Base-by-base conservation (phyloP, 2,113 vertebrate species). In the Myiozetetes cayanensis region DNA sequence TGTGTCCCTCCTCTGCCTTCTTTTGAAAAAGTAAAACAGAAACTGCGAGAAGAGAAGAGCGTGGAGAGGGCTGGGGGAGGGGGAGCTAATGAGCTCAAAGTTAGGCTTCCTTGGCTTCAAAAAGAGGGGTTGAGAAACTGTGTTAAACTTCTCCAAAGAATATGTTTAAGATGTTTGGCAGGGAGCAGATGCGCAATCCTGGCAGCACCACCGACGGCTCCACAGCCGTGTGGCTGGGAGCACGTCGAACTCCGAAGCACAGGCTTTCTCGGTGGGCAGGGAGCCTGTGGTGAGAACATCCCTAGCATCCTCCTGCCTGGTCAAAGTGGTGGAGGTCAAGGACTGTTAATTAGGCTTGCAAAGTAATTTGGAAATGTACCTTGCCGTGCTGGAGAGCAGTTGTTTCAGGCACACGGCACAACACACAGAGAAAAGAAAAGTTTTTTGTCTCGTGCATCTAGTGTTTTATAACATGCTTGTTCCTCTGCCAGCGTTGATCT, bases 401-500 rank as follows among this genome's bases (percentile, higher is more conserved):
- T 61, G 33, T 76, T 87, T 43, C 22, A 28, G 28, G n/a, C 44
- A 61, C 20, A 18, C 4, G 2, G 41, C n/a, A 44, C 31, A 52
- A 37, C 25, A 85, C 37, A 43, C 0, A 0, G 18, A 77, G 67
- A 72, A 85, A 73, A 76, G 58, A 71, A 85, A 79, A 63, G 75
- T 76, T 90, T 93, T 70, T 72, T 16, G 5, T 83, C 75, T 87
- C 4, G 0, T 89, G 58, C 53, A 31, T 79, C 43, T 62, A 73
- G 71, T 74, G 87, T 96, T 97, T 95, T 96, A 41, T 85, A 94
- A 96, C 1, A 1, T 55, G 46, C 62, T 91, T 85, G 37, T 66
- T 87, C 47, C 78, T 72, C 37, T 94, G 89, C 95, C 95, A 96
- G 70, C 16, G 4, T 15, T 37, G 41, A 90, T 96, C 66, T 91